phyloP scores from a whole-genome alignment of 2,888 invertebrate species.

The Agonopterix heracliana region DNA sequence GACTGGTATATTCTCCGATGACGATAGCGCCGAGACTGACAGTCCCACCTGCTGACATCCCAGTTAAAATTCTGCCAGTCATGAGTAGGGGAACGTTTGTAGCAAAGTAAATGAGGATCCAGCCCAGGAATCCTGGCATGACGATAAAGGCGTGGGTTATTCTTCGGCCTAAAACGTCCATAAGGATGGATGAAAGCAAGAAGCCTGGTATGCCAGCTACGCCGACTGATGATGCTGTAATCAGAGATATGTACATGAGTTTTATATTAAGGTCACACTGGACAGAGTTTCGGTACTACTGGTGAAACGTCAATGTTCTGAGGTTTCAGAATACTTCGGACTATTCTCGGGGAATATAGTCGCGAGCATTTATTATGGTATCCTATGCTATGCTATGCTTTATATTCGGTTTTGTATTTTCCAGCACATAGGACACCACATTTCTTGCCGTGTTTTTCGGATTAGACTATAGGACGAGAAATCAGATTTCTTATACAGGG shows the following conservation, averaged over 20 bases:
- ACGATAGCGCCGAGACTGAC: slow-evolving; percentile 22
- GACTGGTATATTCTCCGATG: slow-evolving; percentile 27
- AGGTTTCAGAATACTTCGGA: no score
- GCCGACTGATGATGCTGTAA: slow-evolving; percentile 32
- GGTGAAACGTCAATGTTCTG: no score
- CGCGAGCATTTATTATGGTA: not conserved
- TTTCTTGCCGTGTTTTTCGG: no score
- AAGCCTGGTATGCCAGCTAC: slow-evolving; percentile 30
- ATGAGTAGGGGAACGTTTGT: slow-evolving; percentile 20
- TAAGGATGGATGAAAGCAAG: slow-evolving; percentile 31
- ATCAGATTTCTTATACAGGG: no score
- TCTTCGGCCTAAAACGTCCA: slow-evolving; percentile 30
- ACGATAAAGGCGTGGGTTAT: slow-evolving; percentile 44
- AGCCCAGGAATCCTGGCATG: slow-evolving; percentile 20
- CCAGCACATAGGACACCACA: no score
- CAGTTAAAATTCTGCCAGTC: slow-evolving; percentile 22
- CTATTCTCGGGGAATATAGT: no score
- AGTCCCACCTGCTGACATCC: slow-evolving; percentile 20
- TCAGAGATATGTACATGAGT: not conserved
- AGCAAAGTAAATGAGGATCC: slow-evolving; percentile 24
- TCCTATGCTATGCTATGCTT: not conserved
- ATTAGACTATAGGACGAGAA: no score
- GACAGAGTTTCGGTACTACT: no score
- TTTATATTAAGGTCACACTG: no score
- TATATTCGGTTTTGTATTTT: not conserved